phyloP scores from a whole-genome alignment of 2,113 vertebrate species.

The Enhydra lutris region DNA sequence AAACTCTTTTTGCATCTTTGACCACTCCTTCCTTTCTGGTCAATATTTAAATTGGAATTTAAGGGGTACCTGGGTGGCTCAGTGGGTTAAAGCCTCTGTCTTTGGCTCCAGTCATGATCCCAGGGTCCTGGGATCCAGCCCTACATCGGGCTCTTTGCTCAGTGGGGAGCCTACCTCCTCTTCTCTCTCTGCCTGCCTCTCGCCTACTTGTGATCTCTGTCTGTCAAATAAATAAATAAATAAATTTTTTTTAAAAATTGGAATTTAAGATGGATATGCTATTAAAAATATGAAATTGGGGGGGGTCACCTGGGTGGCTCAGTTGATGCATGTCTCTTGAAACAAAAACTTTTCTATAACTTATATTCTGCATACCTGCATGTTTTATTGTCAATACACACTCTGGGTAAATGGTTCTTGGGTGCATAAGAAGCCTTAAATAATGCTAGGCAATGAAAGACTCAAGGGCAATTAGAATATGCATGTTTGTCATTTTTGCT shows the following conservation, averaged over 20 bases:
- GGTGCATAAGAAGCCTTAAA: not conserved
- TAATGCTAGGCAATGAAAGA: not conserved
- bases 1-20: not conserved
- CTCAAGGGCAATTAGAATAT: not conserved
- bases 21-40: not conserved
- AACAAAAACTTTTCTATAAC: not conserved
- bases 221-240: too few species aligned
- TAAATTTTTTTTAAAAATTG: not conserved
- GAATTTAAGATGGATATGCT: not conserved
- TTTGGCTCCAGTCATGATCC: too few species aligned
- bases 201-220: too few species aligned
- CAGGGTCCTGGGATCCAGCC: too few species aligned
- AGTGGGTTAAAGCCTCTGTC: not conserved
- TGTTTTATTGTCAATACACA: not conserved
- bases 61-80: not conserved
- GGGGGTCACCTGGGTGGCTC: too few species aligned
- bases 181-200: too few species aligned
- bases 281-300: not conserved
- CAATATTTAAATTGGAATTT: not conserved
- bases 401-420: not conserved
- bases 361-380: not conserved
- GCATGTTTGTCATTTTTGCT: conserved; percentile 9
- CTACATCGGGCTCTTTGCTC: too few species aligned
- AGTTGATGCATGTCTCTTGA: not conserved
- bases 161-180: too few species aligned